These are phyloP conservation scores for Platypus cylindrus DNA, from an alignment of 2,888 invertebrate species.

Conservation along the genomic window DNA sequence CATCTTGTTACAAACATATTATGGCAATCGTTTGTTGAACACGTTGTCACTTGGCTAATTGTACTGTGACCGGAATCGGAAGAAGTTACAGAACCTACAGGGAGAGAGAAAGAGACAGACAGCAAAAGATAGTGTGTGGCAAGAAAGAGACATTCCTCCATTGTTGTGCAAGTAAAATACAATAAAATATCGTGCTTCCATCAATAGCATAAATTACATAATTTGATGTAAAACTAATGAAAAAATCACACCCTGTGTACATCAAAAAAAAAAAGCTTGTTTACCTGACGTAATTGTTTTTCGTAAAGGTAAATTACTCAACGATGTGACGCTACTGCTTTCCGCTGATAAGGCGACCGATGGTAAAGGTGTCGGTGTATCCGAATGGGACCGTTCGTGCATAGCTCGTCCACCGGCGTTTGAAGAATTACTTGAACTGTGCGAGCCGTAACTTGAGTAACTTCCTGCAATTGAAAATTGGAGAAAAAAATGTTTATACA, in stretches of 20 bases:
- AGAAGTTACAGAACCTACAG: constrained; percentile 73
- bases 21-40: constrained; percentile 36
- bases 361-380: constrained; percentile 71
- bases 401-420: constrained; percentile 45
- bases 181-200: too few species aligned
- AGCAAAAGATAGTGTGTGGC: too few species aligned
- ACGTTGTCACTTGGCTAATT: constrained; percentile 47
- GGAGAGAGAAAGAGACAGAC: constrained; percentile 5
- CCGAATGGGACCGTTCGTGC: constrained; percentile 83
- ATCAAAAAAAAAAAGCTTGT: too few species aligned
- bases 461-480: constrained; percentile 27
- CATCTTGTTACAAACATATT: constrained; percentile 31
- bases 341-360: constrained; percentile 86
- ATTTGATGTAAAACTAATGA: too few species aligned
- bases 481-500: too few species aligned
- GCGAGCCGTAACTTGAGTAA: constrained; percentile 44
- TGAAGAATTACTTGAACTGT: constrained; percentile 35
- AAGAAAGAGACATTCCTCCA: constrained; percentile 5
- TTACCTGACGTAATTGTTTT: constrained; percentile 66
- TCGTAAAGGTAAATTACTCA: constrained; percentile 77
- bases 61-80: constrained; percentile 85
- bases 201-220: too few species aligned
- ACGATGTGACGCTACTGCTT: constrained; percentile 88
- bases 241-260: too few species aligned
- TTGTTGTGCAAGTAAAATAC: too few species aligned